Percentiles rank a stretch among this genome's conserved stretches.
Conservation (phyloP, 2,113 vertebrate species). For the Mormyrus lacerda region DNA sequence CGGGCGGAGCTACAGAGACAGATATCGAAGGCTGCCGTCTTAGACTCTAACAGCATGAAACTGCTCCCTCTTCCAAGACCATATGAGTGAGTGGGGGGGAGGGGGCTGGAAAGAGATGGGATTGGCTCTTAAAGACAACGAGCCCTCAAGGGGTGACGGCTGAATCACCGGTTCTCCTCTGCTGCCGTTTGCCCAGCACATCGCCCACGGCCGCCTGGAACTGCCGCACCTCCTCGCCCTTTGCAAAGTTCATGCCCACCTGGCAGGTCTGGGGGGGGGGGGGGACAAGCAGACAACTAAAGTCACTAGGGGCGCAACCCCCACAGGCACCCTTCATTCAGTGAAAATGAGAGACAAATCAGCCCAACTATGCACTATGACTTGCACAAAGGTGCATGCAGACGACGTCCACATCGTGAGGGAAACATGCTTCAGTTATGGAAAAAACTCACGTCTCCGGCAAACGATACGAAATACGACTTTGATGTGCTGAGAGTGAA, state of each 20-base stretch:
- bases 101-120: background rate
- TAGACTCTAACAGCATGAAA: background rate
- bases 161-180: conserved; percentile 79
- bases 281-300: background rate
- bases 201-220: conserved; percentile 68
- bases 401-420: background rate
- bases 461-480: conserved; percentile 92
- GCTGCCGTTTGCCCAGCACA: conserved; percentile 66
- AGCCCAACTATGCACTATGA: background rate
- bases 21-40: background rate
- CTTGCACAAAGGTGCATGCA: background rate
- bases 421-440: background rate
- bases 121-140: background rate
- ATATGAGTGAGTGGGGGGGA: background rate
- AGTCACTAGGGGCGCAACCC: background rate
- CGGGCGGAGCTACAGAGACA: background rate
- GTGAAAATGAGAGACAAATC: background rate
- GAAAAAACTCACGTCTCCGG: conserved; percentile 77
- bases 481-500: conserved; percentile 85
- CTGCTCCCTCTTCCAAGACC: conserved; percentile 21
- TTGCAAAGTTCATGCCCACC: conserved; percentile 94
- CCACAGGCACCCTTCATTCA: background rate
- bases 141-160: background rate
- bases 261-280: conserved; percentile 69
- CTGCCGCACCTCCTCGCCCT: conserved; percentile 84